Evolutionary conservation across 2,797 vertebrate genomes (phyloP), one percentile per base, ranked within the genome.

Genomic region (Gobio occitaniae): DNA sequence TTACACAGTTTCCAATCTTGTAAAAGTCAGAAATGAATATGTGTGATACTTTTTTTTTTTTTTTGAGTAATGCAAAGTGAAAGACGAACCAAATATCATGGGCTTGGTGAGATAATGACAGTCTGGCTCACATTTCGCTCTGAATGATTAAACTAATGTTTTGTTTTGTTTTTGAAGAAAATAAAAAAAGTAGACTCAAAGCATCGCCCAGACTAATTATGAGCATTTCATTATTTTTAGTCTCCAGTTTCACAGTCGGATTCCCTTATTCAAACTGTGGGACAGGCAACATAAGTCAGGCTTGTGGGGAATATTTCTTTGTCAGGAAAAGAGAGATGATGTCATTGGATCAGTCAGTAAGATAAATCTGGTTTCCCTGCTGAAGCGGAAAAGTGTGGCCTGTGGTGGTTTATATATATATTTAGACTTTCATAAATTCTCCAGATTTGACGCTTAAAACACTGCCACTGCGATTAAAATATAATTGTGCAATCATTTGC

Each of bases 1-100:
- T 89, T 85, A 85, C 80, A 86, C 65, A 81, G 61, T 88, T 89
- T 87, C 80, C 77, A 89, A 76, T 76, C 86, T 74, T 80, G 86
- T 87, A 87, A 89, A 82, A 87, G 88, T 87, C 88, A 83, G 65
- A 79, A 86, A 80, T 16, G 59, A 68, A 47, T 54, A 83, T 66
- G 77, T 82, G 63, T 75, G 65, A 82, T 59, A 12, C 3, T 9
- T 13, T 77, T 75, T 41, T 32, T n/a, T n/a, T 78, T 84, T 56
- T 65, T 79, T 3, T 41, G 48, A 79, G 69, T 83, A 66, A 65
- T 80, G 71, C 71, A 81, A 83, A 83, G 79, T 38, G 79, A 85
- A 85, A 76, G 71, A 83, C 17, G 54, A 47, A 83, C 63, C 38
- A 59, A 84, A 80, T 80, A 36, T 70, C 29, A 78, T 70, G 59